phyloP scores from a whole-genome alignment of 1,140 invertebrate species.

The Aphis craccivora region DNA sequence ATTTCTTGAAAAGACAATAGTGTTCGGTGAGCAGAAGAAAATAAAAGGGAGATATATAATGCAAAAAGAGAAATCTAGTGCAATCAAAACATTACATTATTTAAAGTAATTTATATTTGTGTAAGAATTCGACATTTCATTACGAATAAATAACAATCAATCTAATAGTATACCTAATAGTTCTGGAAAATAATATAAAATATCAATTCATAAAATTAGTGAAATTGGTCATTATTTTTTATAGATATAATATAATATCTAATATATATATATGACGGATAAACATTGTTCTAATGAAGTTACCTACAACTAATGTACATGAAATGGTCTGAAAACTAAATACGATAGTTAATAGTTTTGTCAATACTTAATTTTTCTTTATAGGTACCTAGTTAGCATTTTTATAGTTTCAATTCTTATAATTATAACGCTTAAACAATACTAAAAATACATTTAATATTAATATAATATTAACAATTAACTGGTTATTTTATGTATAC shows the following conservation, averaged over 20 bases:
- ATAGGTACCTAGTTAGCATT: too few species aligned
- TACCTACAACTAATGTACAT: neutral
- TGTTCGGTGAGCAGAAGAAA: neutral
- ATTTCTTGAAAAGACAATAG: slow-evolving; percentile 27
- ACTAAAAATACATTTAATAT: too few species aligned
- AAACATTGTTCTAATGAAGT: neutral
- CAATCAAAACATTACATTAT: slow-evolving; percentile 10
- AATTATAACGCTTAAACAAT: too few species aligned
- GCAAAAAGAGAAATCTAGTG: slow-evolving; percentile 22
- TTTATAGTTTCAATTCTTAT: too few species aligned
- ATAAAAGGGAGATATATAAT: neutral
- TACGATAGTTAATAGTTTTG: too few species aligned
- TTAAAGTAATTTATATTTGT: slow-evolving; percentile 2
- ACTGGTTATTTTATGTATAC: too few species aligned
- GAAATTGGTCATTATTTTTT: neutral
- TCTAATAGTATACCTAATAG: too few species aligned
- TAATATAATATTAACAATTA: too few species aligned
- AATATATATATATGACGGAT: neutral
- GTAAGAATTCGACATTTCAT: neutral
- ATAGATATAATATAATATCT: neutral
- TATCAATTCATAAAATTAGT: neutral
- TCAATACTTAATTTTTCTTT: too few species aligned
- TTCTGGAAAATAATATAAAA: neutral
- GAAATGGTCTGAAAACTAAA: neutral
- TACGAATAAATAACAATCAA: neutral